Evolutionary conservation across 2,113 vertebrate species (phyloP).

Genomic region (Australoheros scitulus): DNA sequence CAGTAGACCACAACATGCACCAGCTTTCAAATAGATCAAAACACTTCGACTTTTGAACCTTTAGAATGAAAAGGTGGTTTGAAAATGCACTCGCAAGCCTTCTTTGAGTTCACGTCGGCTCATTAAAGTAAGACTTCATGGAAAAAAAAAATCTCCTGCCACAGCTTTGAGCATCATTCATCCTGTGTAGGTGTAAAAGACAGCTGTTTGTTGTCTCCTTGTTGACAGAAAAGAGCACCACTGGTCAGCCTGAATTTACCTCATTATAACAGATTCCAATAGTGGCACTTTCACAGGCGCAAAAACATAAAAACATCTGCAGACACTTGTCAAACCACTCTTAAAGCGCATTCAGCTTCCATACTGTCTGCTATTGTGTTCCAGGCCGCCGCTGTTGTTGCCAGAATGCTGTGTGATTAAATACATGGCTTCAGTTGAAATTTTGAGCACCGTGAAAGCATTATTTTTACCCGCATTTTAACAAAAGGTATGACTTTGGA

Average conservation of each 20-base stretch:
- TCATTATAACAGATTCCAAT: constrained; percentile 40
- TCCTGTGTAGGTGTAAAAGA: background rate
- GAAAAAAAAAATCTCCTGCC: background rate
- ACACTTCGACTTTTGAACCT: background rate
- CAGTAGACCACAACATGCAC: background rate
- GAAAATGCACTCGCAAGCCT: background rate
- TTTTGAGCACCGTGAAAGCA: background rate
- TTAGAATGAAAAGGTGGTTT: background rate
- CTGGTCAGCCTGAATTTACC: constrained; percentile 29
- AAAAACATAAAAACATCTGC: constrained; percentile 27
- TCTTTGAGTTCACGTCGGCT: constrained; percentile 19
- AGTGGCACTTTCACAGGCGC: constrained; percentile 24
- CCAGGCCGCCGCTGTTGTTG: background rate
- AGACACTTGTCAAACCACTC: constrained; percentile 18
- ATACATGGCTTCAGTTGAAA: constrained; percentile 1
- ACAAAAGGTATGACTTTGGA: background rate
- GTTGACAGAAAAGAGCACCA: constrained; percentile 5
- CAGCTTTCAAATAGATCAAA: constrained; percentile 14
- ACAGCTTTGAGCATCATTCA: constrained; percentile 13
- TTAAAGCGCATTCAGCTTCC: constrained; percentile 2
- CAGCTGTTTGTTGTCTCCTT: constrained; percentile 13
- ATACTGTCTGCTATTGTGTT: background rate
- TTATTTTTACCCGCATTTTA: background rate
- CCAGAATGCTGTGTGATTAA: background rate
- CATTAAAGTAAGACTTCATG: constrained; percentile 17